Evolutionary conservation across 2,113 vertebrate species (phyloP), one percentile per base, ranked within the genome.

Genomic region (Melanerpes formicivorus): DNA sequence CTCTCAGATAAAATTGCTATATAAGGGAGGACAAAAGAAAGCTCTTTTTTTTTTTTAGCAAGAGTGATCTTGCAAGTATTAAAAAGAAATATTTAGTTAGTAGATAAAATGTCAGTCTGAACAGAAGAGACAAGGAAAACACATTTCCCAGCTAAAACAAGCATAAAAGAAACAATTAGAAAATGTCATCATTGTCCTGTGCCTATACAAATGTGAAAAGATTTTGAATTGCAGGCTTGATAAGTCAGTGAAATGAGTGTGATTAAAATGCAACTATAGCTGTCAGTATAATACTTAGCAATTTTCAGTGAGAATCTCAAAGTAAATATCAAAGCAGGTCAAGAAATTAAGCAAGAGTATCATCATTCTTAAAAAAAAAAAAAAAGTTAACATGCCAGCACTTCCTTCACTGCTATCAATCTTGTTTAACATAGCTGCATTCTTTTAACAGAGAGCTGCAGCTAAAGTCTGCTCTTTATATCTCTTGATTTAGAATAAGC

Each of bases 31-130:
- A 18, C 3, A 82, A 78, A 89, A 72, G 2, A 56, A 90, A 25
- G 10, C 13, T 69, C 3, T 62, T 34, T 23, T 72, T 30, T 62
- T 34, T 23, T 72, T 30, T 73, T 3, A 74, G 13, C 3, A 85
- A 32, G 71, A 91, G 62, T 78, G 54, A 90, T 93, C 85, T 69
- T 90, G 52, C 48, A 95, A 62, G 78, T 94, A 95, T 93, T 92
- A 92, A 92, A 90, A 82, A 0, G 71, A 94, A 95, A 93, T 93
- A 94, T 96, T 96, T 92, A 82, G 67, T 80, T 87, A 93, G 64
- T 32, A 92, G 95, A 80, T 82, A 93, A 96, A 96, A 96, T 95
- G 89, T 94, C 92, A 95, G n/a, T 64, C 63, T 67, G 95, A 94
- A 74, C 46, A 90, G 71, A 90, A 32, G 48, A 84, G 64, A 87